Evolutionary conservation across 2,888 invertebrate genomes (phyloP).

Genomic region (Steromphala cineraria): DNA sequence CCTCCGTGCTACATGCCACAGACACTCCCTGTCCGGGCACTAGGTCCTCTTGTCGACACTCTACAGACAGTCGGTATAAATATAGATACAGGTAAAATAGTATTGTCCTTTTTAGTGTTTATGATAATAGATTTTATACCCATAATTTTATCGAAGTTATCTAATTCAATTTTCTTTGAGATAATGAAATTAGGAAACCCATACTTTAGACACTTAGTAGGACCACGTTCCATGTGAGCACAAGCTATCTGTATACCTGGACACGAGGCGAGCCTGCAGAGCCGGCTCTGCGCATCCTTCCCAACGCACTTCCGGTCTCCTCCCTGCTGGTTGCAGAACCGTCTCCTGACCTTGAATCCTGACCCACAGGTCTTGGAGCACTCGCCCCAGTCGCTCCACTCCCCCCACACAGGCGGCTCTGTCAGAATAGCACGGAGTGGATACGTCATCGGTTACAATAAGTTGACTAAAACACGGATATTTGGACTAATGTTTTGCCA

Average conservation of each 20-base stretch:
- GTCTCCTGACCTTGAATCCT: not conserved
- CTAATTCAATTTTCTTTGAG: too few relatives aligned
- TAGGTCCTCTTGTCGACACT: not conserved
- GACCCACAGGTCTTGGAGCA: constrained; percentile 8
- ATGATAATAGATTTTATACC: too few relatives aligned
- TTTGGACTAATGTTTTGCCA: too few relatives aligned
- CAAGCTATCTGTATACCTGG: not conserved
- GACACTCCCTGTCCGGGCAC: not conserved
- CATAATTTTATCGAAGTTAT: not conserved
- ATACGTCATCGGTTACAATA: not conserved
- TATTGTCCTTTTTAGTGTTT: too few relatives aligned
- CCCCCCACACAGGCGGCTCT: not conserved
- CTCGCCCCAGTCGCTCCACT: not conserved
- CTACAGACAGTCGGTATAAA: too few relatives aligned
- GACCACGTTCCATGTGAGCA: too few relatives aligned
- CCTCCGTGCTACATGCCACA: not conserved
- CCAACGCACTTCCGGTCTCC: not conserved
- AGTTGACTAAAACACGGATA: too few relatives aligned
- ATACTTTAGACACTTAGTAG: too few relatives aligned
- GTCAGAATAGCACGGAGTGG: not conserved
- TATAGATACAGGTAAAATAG: too few relatives aligned
- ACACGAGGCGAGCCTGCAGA: not conserved
- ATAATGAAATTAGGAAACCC: too few relatives aligned
- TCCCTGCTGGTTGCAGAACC: not conserved
- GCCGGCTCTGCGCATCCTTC: not conserved